Base-by-base conservation (phyloP, 1,140 invertebrate genomes). In the Dryas iulia region DNA sequence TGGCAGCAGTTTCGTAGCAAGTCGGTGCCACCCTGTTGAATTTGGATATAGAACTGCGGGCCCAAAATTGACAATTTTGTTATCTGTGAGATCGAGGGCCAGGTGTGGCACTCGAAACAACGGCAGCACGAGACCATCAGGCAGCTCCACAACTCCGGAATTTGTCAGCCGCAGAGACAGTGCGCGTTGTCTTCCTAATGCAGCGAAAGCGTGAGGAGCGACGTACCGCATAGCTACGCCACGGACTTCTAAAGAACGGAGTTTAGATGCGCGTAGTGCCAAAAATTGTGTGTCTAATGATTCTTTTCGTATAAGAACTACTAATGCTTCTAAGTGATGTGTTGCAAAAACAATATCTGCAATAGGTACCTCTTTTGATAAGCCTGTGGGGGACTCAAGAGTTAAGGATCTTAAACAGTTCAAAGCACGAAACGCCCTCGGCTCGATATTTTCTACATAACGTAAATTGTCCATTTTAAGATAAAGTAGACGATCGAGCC, bases 1-100 rank as follows among this genome's bases (percentile, higher is more conserved):
- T 78, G 95, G 94, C 14, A 96, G 93, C 74, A 95, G 92, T 72
- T 94, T 95, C 0, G 96, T 97, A 7, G 96, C 96, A 24, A 95
- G 94, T 28, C 94, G 94, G 77, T 96, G 95, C 96, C 96, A 97
- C 1, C 94, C 95, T 1, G 95, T 94, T 10, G 93, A 93, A 81
- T 97, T 97, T 0, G 95, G 95, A 85, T 97, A 97, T 47, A 97
- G 95, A 1, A 95, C 94, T 2, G 95, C 94, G n/a, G 96, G 95
- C 73, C 94, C 94, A 7, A 97, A 89, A 33, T 94, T 94, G 26
- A 94, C 94, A 61, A 97, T 94, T 78, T 94, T 93, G 88, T 97
- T 97, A 76, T 95, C 93, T 56, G 95, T 94, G 24, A 97, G 90
- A 78, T 97, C 96, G 28, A 97, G 92, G 1, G 95, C 94, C 0